These are phyloP conservation scores for Cetonia aurata DNA, from an alignment of 2,888 invertebrate species.

Conservation along the genomic window DNA sequence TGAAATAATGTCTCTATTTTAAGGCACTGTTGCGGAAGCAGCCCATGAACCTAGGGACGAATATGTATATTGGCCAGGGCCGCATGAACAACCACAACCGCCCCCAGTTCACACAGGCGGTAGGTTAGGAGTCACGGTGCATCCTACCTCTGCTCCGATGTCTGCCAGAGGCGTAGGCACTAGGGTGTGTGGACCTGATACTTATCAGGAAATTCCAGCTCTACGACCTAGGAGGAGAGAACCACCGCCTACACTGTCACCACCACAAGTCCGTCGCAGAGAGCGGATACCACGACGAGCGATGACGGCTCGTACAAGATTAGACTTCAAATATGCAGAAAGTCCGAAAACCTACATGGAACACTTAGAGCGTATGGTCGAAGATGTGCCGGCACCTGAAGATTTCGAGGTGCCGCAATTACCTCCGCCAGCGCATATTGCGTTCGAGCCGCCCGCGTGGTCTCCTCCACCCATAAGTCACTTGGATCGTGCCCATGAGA, in stretches of 20 bases:
- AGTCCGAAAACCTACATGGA: conserved; percentile 13
- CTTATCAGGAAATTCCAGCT: neutral
- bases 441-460: conserved; percentile 26
- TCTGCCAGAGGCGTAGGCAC: conserved; percentile 9
- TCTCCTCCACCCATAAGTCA: conserved; percentile 22
- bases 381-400: conserved; percentile 32
- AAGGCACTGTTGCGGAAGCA: conserved; percentile 20
- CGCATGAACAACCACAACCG: conserved; percentile 13
- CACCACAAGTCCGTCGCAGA: conserved; percentile 4
- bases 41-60: conserved; percentile 31
- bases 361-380: conserved; percentile 38
- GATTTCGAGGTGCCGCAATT: conserved; percentile 25
- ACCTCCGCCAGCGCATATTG: conserved; percentile 18
- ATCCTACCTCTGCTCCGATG: conserved; percentile 19
- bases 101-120: conserved; percentile 10
- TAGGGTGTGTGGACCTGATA: neutral
- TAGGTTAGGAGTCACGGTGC: conserved; percentile 14
- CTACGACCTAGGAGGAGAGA: neutral
- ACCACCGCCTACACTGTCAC: conserved; percentile 11
- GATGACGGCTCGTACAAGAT: conserved; percentile 15
- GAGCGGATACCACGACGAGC: neutral
- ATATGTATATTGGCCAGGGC: conserved; percentile 40
- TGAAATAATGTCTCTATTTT: neutral
- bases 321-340: conserved; percentile 11
- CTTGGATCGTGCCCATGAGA: neutral